phyloP scores from a whole-genome alignment of 2,113 vertebrate species.

The Odocoileus virginianus region DNA sequence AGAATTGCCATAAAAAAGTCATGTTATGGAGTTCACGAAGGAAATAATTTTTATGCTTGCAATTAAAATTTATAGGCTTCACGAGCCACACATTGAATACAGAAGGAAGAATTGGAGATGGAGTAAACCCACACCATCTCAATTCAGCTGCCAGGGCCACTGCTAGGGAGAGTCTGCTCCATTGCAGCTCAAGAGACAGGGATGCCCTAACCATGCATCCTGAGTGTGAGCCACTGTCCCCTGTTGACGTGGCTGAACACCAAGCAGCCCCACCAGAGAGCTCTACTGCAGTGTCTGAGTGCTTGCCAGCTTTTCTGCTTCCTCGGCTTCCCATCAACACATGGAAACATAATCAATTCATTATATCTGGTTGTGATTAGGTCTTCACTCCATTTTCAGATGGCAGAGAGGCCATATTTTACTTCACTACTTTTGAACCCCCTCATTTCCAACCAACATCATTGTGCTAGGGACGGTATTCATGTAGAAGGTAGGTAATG shows the following conservation, averaged over 20 bases:
- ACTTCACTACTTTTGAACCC: not conserved
- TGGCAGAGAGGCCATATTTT: not conserved
- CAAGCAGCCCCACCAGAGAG: not conserved
- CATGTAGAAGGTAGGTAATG: not conserved
- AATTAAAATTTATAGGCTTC: not conserved
- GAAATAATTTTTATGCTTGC: not conserved
- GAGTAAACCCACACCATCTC: not conserved
- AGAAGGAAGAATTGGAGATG: not conserved
- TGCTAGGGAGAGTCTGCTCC: too few relatives aligned
- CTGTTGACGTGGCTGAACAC: not conserved
- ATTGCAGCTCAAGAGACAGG: not conserved
- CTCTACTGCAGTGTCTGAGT: not conserved
- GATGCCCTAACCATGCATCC: not conserved
- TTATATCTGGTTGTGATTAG: not conserved
- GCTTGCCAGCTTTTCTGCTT: too few relatives aligned
- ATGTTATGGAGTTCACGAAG: not conserved
- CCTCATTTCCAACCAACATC: not conserved
- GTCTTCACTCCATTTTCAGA: not conserved
- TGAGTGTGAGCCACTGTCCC: too few relatives aligned
- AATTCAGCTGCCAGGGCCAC: not conserved
- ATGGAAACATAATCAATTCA: not conserved
- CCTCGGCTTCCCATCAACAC: not conserved
- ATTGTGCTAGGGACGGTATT: not conserved
- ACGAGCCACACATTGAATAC: not conserved
- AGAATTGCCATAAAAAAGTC: not conserved